Evolutionary conservation across 2,113 vertebrate species (phyloP).

Genomic region (Anser cygnoides): DNA sequence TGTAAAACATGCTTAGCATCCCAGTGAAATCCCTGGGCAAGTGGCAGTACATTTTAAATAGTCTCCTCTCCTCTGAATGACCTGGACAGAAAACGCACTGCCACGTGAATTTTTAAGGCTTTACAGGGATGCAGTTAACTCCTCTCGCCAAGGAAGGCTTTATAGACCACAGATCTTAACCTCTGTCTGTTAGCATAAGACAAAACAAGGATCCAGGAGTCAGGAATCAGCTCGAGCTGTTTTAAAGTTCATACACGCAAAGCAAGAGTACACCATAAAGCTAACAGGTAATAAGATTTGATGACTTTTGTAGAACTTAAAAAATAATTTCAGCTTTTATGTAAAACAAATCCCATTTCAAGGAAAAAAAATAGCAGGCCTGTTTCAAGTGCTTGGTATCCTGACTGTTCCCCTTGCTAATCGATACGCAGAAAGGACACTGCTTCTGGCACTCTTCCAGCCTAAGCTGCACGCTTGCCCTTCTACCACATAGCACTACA

Average conservation of each 20-base stretch:
- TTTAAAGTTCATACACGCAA: not conserved
- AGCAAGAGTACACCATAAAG: not conserved
- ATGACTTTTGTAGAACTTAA: not conserved
- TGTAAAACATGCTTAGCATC: not conserved
- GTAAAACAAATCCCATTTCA: not conserved
- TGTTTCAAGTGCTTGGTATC: not conserved
- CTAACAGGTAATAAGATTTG: not conserved
- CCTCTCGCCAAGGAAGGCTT: not conserved
- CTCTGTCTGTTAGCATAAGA: not conserved
- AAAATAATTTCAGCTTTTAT: not conserved
- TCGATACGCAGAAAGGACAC: not conserved
- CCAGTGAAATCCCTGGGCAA: not conserved
- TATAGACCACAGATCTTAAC: not conserved
- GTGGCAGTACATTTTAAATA: not conserved
- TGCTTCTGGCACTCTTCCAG: not conserved
- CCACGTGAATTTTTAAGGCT: not conserved
- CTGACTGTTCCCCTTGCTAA: not conserved
- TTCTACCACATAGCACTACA: not conserved
- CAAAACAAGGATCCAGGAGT: not conserved
- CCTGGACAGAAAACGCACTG: not conserved
- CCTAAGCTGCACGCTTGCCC: not conserved
- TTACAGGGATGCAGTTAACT: not conserved
- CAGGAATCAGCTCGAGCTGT: not conserved
- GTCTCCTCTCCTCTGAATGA: not conserved
- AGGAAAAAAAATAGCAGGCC: not conserved